Conservation (phyloP, 2,888 invertebrate genomes). For the Spodoptera exigua region DNA sequence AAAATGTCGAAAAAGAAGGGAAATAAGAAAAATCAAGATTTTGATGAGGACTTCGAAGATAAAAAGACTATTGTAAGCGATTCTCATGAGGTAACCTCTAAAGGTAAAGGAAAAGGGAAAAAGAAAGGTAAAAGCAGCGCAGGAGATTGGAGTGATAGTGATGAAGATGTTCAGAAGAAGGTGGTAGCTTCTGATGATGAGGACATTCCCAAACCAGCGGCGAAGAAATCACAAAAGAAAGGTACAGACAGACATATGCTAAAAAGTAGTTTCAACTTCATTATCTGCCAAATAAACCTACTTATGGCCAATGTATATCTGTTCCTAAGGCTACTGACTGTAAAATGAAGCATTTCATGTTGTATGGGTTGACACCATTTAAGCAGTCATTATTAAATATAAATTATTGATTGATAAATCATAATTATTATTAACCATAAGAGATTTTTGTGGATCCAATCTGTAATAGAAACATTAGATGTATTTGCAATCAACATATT, state of each 20-base stretch:
- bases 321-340: background rate
- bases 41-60: slow-evolving; percentile 87
- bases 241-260: slow-evolving; percentile 64
- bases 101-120: slow-evolving; percentile 84
- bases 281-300: too few species aligned
- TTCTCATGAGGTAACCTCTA: slow-evolving; percentile 85
- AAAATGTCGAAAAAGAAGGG: slow-evolving; percentile 90
- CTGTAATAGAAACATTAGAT: too few species aligned
- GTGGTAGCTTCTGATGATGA: slow-evolving; percentile 80
- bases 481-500: too few species aligned
- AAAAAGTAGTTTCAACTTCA: background rate
- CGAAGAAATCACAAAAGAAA: slow-evolving; percentile 88
- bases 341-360: too few species aligned
- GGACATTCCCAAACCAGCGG: slow-evolving; percentile 75
- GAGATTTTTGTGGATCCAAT: too few species aligned
- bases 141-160: slow-evolving; percentile 84
- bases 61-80: slow-evolving; percentile 72
- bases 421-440: too few species aligned
- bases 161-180: slow-evolving; percentile 73
- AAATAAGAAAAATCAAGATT: slow-evolving; percentile 88
- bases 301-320: background rate
- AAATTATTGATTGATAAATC: too few species aligned
- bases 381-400: too few species aligned
- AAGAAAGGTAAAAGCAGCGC: slow-evolving; percentile 84
- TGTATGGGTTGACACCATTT: too few species aligned